Evolutionary conservation across 2,797 vertebrate species (phyloP), one percentile per base, ranked within the genome.

Genomic region (Protonibea diacanthus): DNA sequence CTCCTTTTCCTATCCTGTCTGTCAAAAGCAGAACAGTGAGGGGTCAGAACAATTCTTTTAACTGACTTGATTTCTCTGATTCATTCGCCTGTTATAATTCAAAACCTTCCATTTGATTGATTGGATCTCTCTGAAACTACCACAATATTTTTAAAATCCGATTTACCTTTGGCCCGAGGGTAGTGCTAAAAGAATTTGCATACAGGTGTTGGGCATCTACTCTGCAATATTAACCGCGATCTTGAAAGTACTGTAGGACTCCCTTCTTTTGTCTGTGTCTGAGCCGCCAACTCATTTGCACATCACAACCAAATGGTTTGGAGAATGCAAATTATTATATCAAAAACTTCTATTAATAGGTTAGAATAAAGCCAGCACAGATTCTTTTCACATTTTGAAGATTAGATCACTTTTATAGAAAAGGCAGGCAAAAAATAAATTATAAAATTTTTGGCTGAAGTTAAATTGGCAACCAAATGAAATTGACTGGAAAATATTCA

Each of bases 401-500:
- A 62, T 55, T 27, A 18, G 13, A 25, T 48, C 9, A 23, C 38
- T 17, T 10, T 45, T 58, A 5, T 21, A 5, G 6, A 38, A 59
- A 64, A 49, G 15, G 18, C 49, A 61, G 58, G 1, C 33, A 6
- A 42, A 51, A 44, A 29, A 17, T 38, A 7, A 33, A 33, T 33
- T 33, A 33, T 33, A 1, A 33, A 0, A 9, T 38, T 57, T 49
- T 27, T 72, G 15, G 33, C 33, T 38, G 5, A 47, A 18, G 47
- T 53, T 9, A 33, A 56, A 76, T 11, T 47, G 52, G 47, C 65
- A 76, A 51, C 42, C n/a, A 57, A 45, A 51, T 56, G 17, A 70
- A 74, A 73, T 29, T 56, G 60, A 47, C 59, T 0, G 1, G 38
- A 42, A 45, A 60, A 7, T 52, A 21, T 38, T 56, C 15, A 18